These are phyloP conservation scores for Acanthosoma haemorrhoidale DNA, from an alignment of 2,888 invertebrate genomes.

Conservation along the genomic window DNA sequence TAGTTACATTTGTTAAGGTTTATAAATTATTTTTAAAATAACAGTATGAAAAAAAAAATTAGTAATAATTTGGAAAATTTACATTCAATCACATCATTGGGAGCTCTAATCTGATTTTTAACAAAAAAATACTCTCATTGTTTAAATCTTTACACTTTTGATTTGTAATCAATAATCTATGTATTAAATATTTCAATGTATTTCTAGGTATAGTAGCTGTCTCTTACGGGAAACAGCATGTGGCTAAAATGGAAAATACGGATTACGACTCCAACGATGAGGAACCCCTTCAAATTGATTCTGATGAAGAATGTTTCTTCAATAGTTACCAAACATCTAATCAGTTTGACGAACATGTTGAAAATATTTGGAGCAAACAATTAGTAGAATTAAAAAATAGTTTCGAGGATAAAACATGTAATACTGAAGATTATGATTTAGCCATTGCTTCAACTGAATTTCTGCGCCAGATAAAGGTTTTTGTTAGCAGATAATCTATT, in stretches of 20 bases:
- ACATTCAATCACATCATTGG: too few species aligned
- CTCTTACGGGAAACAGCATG: constrained; percentile 38
- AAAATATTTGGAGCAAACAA: background rate
- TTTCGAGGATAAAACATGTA: background rate
- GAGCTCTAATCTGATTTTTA: too few species aligned
- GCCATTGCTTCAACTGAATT: background rate
- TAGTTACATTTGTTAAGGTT: too few species aligned
- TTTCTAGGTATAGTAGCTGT: constrained; percentile 40
- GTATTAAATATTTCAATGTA: too few species aligned
- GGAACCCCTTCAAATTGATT: constrained; percentile 26
- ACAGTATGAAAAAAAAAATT: too few species aligned
- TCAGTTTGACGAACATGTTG: constrained; percentile 2
- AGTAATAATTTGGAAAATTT: too few species aligned
- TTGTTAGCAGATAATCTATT: too few species aligned
- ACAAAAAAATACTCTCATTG: too few species aligned
- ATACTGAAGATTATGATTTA: background rate
- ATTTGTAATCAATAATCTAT: too few species aligned
- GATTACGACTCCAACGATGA: constrained; percentile 38
- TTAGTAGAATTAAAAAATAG: background rate
- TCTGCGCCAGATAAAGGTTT: background rate
- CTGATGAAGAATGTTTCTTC: background rate
- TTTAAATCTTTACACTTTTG: too few species aligned
- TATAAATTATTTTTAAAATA: too few species aligned
- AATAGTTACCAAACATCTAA: background rate
- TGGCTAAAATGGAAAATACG: constrained; percentile 33